Evolutionary conservation across 2,113 vertebrate genomes (phyloP).

Genomic region (Myotis davidii): DNA sequence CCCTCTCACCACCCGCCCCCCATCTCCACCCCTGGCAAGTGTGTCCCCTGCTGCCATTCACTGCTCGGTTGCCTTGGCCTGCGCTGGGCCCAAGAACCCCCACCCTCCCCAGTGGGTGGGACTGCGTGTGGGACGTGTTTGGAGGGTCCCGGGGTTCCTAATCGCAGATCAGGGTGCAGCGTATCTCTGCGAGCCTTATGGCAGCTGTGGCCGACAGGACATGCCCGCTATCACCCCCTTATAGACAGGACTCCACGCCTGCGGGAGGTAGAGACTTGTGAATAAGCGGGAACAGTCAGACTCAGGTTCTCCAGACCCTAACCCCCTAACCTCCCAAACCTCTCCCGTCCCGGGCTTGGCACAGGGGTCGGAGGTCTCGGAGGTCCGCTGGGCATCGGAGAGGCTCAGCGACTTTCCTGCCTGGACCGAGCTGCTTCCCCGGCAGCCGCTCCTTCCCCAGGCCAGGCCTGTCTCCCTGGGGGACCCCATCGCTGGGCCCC

Average conservation of each 20-base stretch:
- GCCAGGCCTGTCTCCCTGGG: background rate
- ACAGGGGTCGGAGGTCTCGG: background rate
- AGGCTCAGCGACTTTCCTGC: background rate
- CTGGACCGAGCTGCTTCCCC: background rate
- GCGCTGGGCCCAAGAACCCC: background rate
- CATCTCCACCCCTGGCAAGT: background rate
- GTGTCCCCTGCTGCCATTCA: background rate
- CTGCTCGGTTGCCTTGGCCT: background rate
- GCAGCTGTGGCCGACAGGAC: background rate
- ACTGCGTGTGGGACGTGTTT: background rate
- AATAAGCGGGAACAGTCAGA: background rate
- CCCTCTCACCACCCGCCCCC: too few species aligned
- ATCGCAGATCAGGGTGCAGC: background rate
- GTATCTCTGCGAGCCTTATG: background rate
- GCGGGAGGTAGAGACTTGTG: background rate
- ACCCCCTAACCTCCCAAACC: background rate
- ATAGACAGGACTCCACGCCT: background rate
- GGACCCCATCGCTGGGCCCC: background rate
- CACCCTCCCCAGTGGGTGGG: background rate
- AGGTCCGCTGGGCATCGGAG: background rate
- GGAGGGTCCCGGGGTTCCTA: background rate
- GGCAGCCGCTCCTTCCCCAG: background rate
- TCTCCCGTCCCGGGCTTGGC: background rate
- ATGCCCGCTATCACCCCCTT: background rate
- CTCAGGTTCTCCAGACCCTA: background rate